phyloP scores from a whole-genome alignment of 2,113 vertebrate species.

The Plotosus lineatus region DNA sequence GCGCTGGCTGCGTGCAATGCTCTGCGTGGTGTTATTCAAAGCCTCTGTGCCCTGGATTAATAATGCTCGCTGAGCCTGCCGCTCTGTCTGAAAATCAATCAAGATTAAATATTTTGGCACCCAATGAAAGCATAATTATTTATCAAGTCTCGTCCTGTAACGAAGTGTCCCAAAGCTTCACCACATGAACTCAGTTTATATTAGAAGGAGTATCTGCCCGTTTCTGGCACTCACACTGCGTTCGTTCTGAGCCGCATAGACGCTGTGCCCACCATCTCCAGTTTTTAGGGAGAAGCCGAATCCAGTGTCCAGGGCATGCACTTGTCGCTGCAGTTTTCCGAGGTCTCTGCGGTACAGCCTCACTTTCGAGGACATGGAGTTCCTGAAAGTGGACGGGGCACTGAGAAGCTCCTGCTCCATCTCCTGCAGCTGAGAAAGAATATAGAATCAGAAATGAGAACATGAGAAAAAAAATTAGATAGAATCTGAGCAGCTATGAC shows the following conservation, averaged over 20 bases:
- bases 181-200: neutral
- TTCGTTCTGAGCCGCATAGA: slow-evolving; percentile 83
- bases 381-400: slow-evolving; percentile 82
- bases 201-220: no score
- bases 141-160: neutral
- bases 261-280: slow-evolving; percentile 69
- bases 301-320: slow-evolving; percentile 75
- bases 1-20: slow-evolving; percentile 87
- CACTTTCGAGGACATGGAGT: slow-evolving; percentile 85
- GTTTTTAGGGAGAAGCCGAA: slow-evolving; percentile 61
- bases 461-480: neutral
- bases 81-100: slow-evolving; percentile 78
- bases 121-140: neutral
- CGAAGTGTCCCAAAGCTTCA: neutral
- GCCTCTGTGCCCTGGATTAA: slow-evolving; percentile 89
- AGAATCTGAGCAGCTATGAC: neutral
- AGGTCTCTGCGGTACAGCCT: slow-evolving; percentile 84
- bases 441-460: neutral
- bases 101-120: no score
- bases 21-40: slow-evolving; percentile 85
- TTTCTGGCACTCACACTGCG: slow-evolving; percentile 76
- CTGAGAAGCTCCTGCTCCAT: slow-evolving; percentile 91
- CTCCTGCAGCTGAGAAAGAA: slow-evolving; percentile 78
- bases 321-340: slow-evolving; percentile 85
- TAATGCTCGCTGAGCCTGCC: slow-evolving; percentile 85